Conservation (phyloP, 1,140 invertebrate species). For the Drosophila oshimai region DNA sequence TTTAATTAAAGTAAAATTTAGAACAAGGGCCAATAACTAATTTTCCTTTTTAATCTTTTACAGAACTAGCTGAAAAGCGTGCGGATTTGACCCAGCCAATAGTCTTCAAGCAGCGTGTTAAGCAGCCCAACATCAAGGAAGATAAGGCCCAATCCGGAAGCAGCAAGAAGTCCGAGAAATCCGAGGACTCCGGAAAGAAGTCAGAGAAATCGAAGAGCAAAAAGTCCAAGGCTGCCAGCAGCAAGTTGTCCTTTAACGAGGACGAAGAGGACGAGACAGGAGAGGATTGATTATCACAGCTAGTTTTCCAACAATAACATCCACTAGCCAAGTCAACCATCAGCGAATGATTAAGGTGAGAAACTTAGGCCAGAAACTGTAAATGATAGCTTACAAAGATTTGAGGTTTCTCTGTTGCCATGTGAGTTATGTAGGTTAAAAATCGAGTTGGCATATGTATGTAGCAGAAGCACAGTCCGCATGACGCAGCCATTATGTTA, state of each 20-base stretch:
- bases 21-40: not conserved
- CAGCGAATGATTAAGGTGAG: slow-evolving; percentile 37
- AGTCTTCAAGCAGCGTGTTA: slow-evolving; percentile 65
- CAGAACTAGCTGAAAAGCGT: slow-evolving; percentile 69
- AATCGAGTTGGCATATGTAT: not conserved
- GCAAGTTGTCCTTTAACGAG: slow-evolving; percentile 74
- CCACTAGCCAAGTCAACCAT: not conserved
- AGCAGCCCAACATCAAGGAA: slow-evolving; percentile 35
- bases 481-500: not conserved
- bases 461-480: not conserved
- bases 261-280: slow-evolving; percentile 71
- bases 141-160: slow-evolving; percentile 18
- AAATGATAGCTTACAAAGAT: not conserved
- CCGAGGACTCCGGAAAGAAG: not conserved
- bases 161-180: slow-evolving; percentile 6
- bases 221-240: slow-evolving; percentile 48
- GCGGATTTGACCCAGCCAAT: slow-evolving; percentile 75
- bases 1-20: not conserved
- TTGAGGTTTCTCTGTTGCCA: not conserved
- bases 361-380: not conserved
- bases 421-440: not conserved
- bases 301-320: not conserved
- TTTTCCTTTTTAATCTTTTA: not conserved
- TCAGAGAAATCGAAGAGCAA: slow-evolving; percentile 44
- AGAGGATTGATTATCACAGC: slow-evolving; percentile 32